Base-by-base conservation (phyloP, 2,888 invertebrate species). In the Julus scandinavius region DNA sequence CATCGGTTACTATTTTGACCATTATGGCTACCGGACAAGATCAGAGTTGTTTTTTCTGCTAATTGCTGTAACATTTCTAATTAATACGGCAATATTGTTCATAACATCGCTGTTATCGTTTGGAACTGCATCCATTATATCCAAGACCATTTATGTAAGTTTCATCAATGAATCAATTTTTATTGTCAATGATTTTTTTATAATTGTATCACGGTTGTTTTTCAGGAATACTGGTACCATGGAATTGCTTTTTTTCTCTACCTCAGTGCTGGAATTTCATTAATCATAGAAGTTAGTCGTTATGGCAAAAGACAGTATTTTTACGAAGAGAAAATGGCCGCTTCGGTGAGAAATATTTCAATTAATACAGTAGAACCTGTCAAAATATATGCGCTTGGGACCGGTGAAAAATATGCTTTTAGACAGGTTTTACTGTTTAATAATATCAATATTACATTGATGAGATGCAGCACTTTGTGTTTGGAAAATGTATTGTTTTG, bases 181-280 rank as follows among this genome's bases (percentile, higher is more conserved):
- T 45, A 29, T 29, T 45, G 5, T 45, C 45, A 45, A 7, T 45
- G 45, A 45, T 7, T 45, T 45, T 45, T 9, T 72, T 29, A 29
- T 20, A 72, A n/a, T 20, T 72, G 13, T 84, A 1, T 29, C 29
- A 84, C 17, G 9, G 0, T 54, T 58, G 17, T 58, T 58, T 93
- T 94, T 85, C 93, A 97, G 97, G 97, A 97, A 94, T 94, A 96
- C 88, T 93, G 97, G 89, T 97, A 96, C 91, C 97, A 97, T 91
- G 94, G 95, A 9, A 92, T 96, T 89, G 97, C 95, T 2, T 96
- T 95, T 90, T 93, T 96, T 88, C 92, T 97, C 88, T 94, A 96
- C 90, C 92, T 97, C 87, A 94, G 95, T 87, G 95, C 96, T 5
- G 95, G 96, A 9, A 92, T 96, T 86, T 94, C 95, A 1, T 93